These are phyloP conservation scores for Campylomormyrus tamandua DNA, from an alignment of 2,113 vertebrate species.

Conservation along the genomic window DNA sequence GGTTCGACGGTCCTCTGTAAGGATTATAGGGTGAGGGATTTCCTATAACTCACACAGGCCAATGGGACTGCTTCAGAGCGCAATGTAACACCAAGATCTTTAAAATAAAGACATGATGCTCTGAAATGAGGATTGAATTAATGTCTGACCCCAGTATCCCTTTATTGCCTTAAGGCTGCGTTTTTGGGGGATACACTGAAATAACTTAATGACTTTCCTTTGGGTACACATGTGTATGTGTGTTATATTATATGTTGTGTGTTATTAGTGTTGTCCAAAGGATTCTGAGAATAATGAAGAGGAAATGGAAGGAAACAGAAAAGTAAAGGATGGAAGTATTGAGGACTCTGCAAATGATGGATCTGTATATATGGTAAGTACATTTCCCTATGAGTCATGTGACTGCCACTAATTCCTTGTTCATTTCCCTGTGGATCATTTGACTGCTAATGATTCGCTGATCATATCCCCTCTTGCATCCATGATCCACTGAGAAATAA, in stretches of 20 bases:
- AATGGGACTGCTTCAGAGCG: not conserved
- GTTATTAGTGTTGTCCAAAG: constrained; percentile 10
- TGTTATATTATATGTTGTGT: not conserved
- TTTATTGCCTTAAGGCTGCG: not conserved
- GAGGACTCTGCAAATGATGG: constrained; percentile 6
- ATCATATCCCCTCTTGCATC: not conserved
- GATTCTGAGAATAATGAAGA: not conserved
- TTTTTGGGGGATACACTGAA: not conserved
- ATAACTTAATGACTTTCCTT: not conserved
- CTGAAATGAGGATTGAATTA: not conserved
- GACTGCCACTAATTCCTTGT: not conserved
- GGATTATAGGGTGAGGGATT: constrained; percentile 47
- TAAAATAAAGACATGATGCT: not conserved
- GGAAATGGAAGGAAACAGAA: not conserved
- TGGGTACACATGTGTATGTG: not conserved
- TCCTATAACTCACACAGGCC: not conserved
- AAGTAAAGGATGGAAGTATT: not conserved
- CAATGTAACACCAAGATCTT: not conserved
- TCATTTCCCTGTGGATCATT: not conserved
- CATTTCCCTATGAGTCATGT: not conserved
- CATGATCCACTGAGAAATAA: not conserved
- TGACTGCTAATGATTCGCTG: not conserved
- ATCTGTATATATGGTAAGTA: constrained; percentile 35
- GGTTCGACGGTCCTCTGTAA: constrained; percentile 50
- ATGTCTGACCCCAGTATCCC: not conserved